Conservation (phyloP, 2,113 vertebrate genomes). For the Aegotheles bennettii region DNA sequence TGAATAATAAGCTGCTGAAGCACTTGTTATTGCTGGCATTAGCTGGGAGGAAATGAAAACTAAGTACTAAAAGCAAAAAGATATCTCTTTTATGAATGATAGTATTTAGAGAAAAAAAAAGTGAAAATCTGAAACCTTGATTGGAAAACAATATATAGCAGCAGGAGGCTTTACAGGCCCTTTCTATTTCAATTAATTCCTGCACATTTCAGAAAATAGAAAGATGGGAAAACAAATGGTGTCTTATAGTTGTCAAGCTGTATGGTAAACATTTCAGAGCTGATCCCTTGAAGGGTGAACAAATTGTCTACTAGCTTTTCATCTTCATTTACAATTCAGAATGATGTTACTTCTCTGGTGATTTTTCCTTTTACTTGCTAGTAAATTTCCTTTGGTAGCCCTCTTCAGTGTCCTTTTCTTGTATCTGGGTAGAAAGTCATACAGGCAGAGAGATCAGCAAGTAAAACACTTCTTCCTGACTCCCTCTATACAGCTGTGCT, state of each 20-base stretch:
- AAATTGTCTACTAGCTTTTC: neutral
- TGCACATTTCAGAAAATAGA: neutral
- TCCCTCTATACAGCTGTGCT: neutral
- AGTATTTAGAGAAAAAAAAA: slow-evolving; percentile 47
- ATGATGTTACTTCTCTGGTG: neutral
- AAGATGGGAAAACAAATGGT: neutral
- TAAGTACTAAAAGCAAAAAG: slow-evolving; percentile 62
- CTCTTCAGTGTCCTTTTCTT: neutral
- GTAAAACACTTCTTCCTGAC: neutral
- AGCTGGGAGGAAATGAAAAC: slow-evolving; percentile 73
- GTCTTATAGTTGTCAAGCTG: neutral
- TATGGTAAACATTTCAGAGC: neutral
- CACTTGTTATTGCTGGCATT: slow-evolving; percentile 64
- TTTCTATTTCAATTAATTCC: neutral
- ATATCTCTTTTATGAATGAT: slow-evolving; percentile 50
- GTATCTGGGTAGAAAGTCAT: neutral
- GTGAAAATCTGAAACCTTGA: slow-evolving; percentile 42
- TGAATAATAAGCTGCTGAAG: slow-evolving; percentile 73
- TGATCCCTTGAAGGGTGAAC: neutral
- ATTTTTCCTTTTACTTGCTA: neutral
- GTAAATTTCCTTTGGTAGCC: neutral
- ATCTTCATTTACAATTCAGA: neutral
- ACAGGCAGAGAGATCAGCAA: neutral
- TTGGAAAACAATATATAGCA: slow-evolving; percentile 37
- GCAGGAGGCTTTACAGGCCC: neutral